Conservation (phyloP, 64 coral and sea anemone species). For the Stichodactyla mertensii region DNA sequence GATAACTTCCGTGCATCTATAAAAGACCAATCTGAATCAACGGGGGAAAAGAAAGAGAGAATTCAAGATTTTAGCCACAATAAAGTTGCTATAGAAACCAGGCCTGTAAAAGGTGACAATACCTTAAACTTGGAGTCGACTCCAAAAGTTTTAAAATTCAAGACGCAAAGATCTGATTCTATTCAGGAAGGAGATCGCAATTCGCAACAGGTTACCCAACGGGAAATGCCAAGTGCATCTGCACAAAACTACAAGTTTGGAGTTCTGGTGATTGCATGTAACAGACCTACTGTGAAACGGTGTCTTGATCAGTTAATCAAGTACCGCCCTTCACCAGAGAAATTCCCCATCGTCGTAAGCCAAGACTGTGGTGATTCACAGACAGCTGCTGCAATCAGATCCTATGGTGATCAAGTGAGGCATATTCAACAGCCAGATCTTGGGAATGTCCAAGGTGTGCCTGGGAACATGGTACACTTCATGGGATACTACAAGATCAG, state of each 20-base stretch:
- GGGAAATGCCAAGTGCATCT: background rate
- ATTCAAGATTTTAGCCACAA: background rate
- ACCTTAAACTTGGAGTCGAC: background rate
- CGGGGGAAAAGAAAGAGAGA: background rate
- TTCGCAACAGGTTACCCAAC: background rate
- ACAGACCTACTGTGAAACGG: conserved; percentile 72
- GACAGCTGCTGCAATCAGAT: conserved; percentile 63
- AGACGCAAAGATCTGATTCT: background rate
- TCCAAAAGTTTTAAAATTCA: background rate
- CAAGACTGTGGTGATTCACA: conserved; percentile 86
- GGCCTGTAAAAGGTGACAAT: background rate
- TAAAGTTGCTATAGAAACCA: background rate
- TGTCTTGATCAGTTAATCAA: conserved; percentile 74
- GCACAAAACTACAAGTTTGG: conserved; percentile 24
- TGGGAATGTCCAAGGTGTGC: conserved; percentile 50
- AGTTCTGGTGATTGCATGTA: conserved; percentile 82
- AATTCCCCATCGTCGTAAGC: conserved; percentile 91
- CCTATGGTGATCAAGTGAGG: conserved; percentile 56
- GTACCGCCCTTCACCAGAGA: conserved; percentile 67
- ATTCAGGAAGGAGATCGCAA: background rate
- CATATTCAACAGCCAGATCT: conserved; percentile 90
- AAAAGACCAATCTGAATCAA: background rate
- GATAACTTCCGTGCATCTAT: background rate
- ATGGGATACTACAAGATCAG: conserved; percentile 95
- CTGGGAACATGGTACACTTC: conserved; percentile 73